These are phyloP conservation scores for Siderastrea radians DNA, from an alignment of 92 coral and sea anemone species.

Conservation along the genomic window DNA sequence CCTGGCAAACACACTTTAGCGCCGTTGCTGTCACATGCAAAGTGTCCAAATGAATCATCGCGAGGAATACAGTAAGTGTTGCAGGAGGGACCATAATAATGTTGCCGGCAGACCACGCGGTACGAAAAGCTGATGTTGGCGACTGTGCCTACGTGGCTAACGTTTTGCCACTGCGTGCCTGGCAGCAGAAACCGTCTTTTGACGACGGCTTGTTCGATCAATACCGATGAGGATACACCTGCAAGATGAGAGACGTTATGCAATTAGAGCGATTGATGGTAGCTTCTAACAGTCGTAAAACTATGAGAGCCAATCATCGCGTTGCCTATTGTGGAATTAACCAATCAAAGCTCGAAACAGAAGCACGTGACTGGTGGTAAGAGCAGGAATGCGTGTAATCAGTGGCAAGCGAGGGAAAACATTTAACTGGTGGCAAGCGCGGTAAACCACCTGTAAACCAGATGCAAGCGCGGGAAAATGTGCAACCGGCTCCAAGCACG, in stretches of 20 bases:
- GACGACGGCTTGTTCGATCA: slow-evolving; percentile 49
- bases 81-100: slow-evolving; percentile 81
- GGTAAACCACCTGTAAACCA: neutral
- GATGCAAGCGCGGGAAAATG: slow-evolving; percentile 8
- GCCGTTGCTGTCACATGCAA: slow-evolving; percentile 78
- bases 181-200: slow-evolving; percentile 56
- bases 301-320: neutral
- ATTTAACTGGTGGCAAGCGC: neutral
- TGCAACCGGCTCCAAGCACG: neutral
- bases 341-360: neutral
- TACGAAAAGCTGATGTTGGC: slow-evolving; percentile 83
- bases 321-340: neutral
- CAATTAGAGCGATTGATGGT: neutral
- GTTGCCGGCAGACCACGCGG: slow-evolving; percentile 79
- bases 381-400: slow-evolving; percentile 7
- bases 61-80: slow-evolving; percentile 76
- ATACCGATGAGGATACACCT: slow-evolving; percentile 24
- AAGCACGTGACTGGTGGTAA: neutral
- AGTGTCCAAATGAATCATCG: slow-evolving; percentile 84
- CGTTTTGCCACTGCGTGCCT: slow-evolving; percentile 77
- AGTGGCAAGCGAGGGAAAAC: neutral
- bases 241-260: neutral
- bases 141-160: slow-evolving; percentile 73
- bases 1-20: slow-evolving; percentile 85
- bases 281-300: neutral